A percentile compares a stretch with the other conserved stretches of the same genome.
Evolutionary conservation across 2,888 invertebrate species (phyloP).

Genomic region (Maniola hyperantus): DNA sequence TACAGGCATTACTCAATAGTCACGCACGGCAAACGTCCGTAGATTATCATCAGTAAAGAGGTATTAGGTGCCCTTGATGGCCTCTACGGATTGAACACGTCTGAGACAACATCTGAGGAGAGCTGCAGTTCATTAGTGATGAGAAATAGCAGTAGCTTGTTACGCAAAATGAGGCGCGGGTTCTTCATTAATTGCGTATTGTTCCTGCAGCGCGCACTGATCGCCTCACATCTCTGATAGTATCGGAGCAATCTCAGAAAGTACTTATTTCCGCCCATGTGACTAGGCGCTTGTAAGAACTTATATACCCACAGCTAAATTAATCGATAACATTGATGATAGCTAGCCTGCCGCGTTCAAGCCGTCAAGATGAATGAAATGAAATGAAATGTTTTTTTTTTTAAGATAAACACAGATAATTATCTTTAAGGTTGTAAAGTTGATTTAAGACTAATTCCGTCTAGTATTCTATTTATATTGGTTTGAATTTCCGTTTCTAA

Average conservation of each 20-base stretch:
- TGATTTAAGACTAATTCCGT: slow-evolving; percentile 58
- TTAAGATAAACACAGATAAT: slow-evolving; percentile 69
- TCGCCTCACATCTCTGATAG: slow-evolving; percentile 55
- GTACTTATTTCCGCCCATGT: slow-evolving; percentile 45
- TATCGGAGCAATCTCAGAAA: slow-evolving; percentile 40
- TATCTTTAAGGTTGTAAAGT: slow-evolving; percentile 58
- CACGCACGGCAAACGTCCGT: slow-evolving; percentile 38
- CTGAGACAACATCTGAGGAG: slow-evolving; percentile 55
- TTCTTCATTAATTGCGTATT: slow-evolving; percentile 74
- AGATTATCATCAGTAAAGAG: slow-evolving; percentile 43
- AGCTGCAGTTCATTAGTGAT: slow-evolving; percentile 65
- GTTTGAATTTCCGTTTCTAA: slow-evolving; percentile 12
- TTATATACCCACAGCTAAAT: slow-evolving; percentile 45
- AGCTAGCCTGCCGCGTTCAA: slow-evolving; percentile 59
- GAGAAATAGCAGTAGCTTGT: slow-evolving; percentile 60
- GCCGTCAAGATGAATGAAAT: too few species aligned
- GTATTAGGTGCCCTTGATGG: slow-evolving; percentile 47
- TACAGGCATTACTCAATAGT: slow-evolving; percentile 22
- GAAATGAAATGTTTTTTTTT: too few species aligned
- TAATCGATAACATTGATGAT: slow-evolving; percentile 70
- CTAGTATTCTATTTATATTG: slow-evolving; percentile 42
- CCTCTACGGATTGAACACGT: slow-evolving; percentile 48
- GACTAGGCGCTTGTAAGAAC: slow-evolving; percentile 16
- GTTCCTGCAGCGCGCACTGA: slow-evolving; percentile 41
- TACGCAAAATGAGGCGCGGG: slow-evolving; percentile 39